Base-by-base conservation (phyloP, 2,888 invertebrate genomes). In the Crematogaster levior region DNA sequence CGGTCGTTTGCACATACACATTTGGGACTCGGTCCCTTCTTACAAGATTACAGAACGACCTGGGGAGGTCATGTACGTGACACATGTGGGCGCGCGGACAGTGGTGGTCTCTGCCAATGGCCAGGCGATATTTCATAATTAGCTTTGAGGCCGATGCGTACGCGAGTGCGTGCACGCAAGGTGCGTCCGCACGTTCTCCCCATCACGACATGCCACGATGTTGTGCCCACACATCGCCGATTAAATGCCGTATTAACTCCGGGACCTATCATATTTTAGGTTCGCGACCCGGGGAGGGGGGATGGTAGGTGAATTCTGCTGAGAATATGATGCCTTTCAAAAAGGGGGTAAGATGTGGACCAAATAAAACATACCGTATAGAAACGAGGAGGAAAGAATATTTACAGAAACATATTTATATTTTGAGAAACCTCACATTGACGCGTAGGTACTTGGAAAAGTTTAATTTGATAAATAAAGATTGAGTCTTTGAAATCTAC, bases 41-140 rank as follows among this genome's bases (percentile, higher is more conserved):
- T 12, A 60, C 68, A 79, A 66, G 79, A 82, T 63, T 74, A 53
- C 43, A 66, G 83, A 81, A 84, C 73, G 84, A 74, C 60, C 61
- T 48, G 81, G 46, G 56, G 75, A 75, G 89, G 89, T 89, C 89
- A 85, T 68, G 56, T 79, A 83, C 84, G 85, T 88, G 89, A 84
- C 85, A 86, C 79, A 79, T 81, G 75, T 87, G 83, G 79, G 85
- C 84, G 74, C 87, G 83, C 81, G 83, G 79, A 72, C 77, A 70
- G 63, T 79, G 58, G 91, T 88, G 90, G 90, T 92, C 90, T 68
- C 53, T 91, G 89, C 90, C 90, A 85, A 92, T 92, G 91, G 89
- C 86, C 85, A 86, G 83, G 92, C 87, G 90, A 92, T 93, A 93
- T 92, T 93, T 93, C 92, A 93, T 93, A 93, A 93, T 93, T 93